Percentiles rank a stretch among this genome's conserved stretches.
phyloP scores from a whole-genome alignment of 1,140 invertebrate species.

The Temnothorax nylanderi region DNA sequence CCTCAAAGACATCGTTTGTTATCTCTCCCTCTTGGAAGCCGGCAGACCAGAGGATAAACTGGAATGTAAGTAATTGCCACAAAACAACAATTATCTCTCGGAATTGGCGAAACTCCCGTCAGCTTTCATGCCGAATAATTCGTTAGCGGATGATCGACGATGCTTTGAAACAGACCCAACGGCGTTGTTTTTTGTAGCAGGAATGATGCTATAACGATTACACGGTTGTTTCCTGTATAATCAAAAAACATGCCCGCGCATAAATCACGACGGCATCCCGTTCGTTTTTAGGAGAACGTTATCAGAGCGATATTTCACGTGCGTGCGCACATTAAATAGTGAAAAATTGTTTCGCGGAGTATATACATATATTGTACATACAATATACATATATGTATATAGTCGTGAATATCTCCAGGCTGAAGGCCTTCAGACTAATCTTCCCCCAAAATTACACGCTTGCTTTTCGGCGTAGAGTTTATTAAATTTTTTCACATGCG shows the following conservation, averaged over 20 bases:
- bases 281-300: background rate
- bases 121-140: slow-evolving; percentile 25
- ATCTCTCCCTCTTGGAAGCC: slow-evolving; percentile 97
- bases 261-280: slow-evolving; percentile 5
- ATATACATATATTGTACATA: background rate
- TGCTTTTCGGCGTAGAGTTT: background rate
- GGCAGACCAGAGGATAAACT: slow-evolving; percentile 98
- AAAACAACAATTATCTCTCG: background rate
- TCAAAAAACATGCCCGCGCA: slow-evolving; percentile 13
- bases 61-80: slow-evolving; percentile 92
- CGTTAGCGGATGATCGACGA: slow-evolving; percentile 24
- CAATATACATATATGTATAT: too few relatives aligned
- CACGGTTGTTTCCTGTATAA: slow-evolving; percentile 30
- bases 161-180: background rate
- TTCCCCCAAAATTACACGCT: background rate
- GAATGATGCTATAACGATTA: slow-evolving; percentile 21
- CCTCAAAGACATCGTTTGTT: slow-evolving; percentile 98
- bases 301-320: background rate
- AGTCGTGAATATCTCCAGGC: background rate
- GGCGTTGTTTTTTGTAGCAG: background rate
- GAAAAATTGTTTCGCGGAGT: slow-evolving; percentile 27
- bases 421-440: background rate
- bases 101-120: slow-evolving; percentile 2
- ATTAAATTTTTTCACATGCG: background rate
- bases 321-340: background rate